Evolutionary conservation across 2,113 vertebrate species (phyloP).

Genomic region (Hippocampus abdominalis): DNA sequence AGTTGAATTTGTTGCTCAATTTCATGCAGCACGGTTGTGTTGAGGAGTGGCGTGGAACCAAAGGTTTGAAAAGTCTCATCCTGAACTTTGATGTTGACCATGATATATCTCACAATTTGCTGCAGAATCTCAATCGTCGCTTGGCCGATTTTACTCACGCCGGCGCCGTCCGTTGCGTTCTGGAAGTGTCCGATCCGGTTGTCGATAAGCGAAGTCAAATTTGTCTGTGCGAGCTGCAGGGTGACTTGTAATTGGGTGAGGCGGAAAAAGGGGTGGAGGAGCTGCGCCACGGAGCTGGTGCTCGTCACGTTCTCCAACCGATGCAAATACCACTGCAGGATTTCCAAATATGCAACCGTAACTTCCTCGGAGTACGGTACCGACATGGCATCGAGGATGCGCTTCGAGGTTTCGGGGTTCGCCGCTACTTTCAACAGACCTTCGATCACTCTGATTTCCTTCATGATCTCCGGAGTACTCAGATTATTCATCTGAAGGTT

Average conservation of each 20-base stretch:
- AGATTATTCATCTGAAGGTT: constrained; percentile 53
- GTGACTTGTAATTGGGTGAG: constrained; percentile 59
- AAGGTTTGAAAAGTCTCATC: constrained; percentile 5
- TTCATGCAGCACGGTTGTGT: constrained; percentile 31
- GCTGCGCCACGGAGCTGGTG: constrained; percentile 34
- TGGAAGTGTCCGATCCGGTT: constrained; percentile 46
- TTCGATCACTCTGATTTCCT: constrained; percentile 63
- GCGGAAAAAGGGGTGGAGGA: constrained; percentile 51
- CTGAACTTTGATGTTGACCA: constrained; percentile 40
- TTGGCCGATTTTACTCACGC: constrained; percentile 50
- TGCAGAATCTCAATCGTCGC: constrained; percentile 37
- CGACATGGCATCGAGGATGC: constrained; percentile 38
- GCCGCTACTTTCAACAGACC: constrained; percentile 47
- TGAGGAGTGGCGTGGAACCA: constrained; percentile 5
- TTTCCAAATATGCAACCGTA: constrained; percentile 45
- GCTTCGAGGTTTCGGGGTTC: constrained; percentile 33
- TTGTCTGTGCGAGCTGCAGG: constrained; percentile 35
- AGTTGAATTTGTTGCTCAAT: constrained; percentile 39
- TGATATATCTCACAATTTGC: constrained; percentile 34
- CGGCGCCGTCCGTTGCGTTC: constrained; percentile 51
- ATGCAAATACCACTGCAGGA: constrained; percentile 66
- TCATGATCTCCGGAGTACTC: constrained; percentile 52
- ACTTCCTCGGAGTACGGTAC: constrained; percentile 22
- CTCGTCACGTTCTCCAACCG: constrained; percentile 61
- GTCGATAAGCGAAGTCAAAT: constrained; percentile 48